Percentiles rank a stretch among this genome's conserved stretches.
Conservation (phyloP, 2,113 vertebrate species). For the Datnioides undecimradiatus region DNA sequence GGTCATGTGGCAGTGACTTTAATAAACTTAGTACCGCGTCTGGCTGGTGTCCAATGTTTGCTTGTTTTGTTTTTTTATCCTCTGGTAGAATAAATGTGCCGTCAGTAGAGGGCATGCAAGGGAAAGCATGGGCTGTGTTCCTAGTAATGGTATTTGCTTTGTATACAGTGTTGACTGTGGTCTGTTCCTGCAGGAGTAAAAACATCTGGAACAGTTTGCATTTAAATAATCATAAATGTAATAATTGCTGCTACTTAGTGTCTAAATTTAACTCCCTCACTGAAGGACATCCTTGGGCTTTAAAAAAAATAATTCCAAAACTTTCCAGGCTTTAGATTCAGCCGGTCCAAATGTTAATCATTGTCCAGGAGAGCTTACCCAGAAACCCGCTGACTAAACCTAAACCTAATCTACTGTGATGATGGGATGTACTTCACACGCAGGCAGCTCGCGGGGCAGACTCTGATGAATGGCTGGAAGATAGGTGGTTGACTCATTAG, state of each 20-base stretch:
- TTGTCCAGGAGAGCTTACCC: constrained; percentile 34
- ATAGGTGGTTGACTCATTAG: constrained; percentile 71
- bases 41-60: constrained; percentile 2
- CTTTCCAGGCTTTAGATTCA: background rate
- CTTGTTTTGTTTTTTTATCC: background rate
- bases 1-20: constrained; percentile 33
- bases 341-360: constrained; percentile 28
- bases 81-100: background rate
- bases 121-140: constrained; percentile 16
- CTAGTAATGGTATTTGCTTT: constrained; percentile 42
- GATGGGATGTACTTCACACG: constrained; percentile 56
- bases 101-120: constrained; percentile 57
- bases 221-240: constrained; percentile 3
- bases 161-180: constrained; percentile 32
- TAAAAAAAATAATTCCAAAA: background rate
- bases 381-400: constrained; percentile 26
- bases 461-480: constrained; percentile 60
- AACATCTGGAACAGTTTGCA: constrained; percentile 23
- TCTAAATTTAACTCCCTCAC: background rate
- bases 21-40: constrained; percentile 61
- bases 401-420: constrained; percentile 61
- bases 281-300: constrained; percentile 1
- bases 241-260: background rate
- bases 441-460: constrained; percentile 42
- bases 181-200: constrained; percentile 33